A percentile compares a stretch with the other conserved stretches of the same genome.
Evolutionary conservation across 1,140 invertebrate genomes (phyloP).

Genomic region (Tetramorium parvispinum): DNA sequence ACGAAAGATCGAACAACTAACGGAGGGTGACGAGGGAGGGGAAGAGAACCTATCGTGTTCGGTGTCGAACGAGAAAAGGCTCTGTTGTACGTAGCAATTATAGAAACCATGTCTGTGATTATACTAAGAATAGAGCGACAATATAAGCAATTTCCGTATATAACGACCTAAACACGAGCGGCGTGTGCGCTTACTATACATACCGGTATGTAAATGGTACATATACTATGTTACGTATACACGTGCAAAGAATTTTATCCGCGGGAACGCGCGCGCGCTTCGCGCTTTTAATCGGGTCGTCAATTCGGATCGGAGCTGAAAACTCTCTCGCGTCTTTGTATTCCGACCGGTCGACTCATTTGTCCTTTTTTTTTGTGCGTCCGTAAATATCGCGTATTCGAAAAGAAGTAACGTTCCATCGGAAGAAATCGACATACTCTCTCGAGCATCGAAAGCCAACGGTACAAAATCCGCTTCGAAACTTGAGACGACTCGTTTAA

Average conservation of each 20-base stretch:
- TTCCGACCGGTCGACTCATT: not conserved
- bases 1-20: not conserved
- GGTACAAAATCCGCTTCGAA: not conserved
- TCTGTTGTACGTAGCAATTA: slow-evolving; percentile 81
- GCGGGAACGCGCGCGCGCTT: not conserved
- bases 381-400: not conserved
- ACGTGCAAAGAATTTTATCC: slow-evolving; percentile 4
- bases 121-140: slow-evolving; percentile 79
- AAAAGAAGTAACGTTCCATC: not conserved
- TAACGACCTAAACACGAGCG: slow-evolving; percentile 71
- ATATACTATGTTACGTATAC: slow-evolving; percentile 18
- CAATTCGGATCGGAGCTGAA: not conserved
- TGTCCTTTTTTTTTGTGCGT: not conserved
- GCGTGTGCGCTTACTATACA: slow-evolving; percentile 46
- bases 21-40: not conserved
- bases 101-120: slow-evolving; percentile 81
- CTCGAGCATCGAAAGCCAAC: not conserved
- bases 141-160: slow-evolving; percentile 74
- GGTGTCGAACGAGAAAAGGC: slow-evolving; percentile 71
- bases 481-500: slow-evolving; percentile 24
- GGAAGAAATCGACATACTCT: not conserved
- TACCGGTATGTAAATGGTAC: slow-evolving; percentile 61
- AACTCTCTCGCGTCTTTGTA: not conserved
- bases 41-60: slow-evolving; percentile 70
- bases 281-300: slow-evolving; percentile 25